Percentiles rank a stretch among this genome's conserved stretches.
Conservation (phyloP, 2,113 vertebrate genomes). For the Telmatochromis brachygnathus region DNA sequence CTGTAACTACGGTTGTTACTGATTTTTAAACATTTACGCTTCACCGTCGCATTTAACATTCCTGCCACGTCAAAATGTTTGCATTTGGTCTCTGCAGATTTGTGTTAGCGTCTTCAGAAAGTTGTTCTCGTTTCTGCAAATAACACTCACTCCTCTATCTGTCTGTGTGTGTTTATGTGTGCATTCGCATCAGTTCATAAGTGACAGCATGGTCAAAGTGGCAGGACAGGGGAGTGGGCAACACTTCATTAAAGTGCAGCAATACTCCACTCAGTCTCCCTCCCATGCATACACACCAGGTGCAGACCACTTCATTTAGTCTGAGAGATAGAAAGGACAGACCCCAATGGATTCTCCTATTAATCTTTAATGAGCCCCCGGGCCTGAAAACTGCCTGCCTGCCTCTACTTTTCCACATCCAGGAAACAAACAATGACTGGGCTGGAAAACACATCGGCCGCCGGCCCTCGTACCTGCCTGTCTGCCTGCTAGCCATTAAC, state of each 20-base stretch:
- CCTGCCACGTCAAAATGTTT: not conserved
- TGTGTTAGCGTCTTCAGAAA: not conserved
- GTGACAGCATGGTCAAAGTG: conserved; percentile 38
- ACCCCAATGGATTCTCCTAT: conserved; percentile 40
- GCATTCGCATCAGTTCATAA: not conserved
- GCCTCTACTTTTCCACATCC: conserved; percentile 22
- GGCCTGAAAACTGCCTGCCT: conserved; percentile 11
- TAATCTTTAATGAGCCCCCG: conserved; percentile 60
- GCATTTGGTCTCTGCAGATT: not conserved
- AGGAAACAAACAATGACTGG: conserved; percentile 57
- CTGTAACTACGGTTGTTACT: not conserved
- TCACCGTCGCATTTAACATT: not conserved
- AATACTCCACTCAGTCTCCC: not conserved
- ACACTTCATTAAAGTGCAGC: conserved; percentile 64
- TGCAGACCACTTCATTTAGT: conserved; percentile 58
- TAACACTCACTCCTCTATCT: not conserved
- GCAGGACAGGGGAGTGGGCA: conserved; percentile 22
- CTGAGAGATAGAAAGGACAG: conserved; percentile 38
- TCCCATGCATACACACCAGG: not conserved
- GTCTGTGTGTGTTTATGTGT: not conserved
- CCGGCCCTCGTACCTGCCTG: conserved; percentile 2
- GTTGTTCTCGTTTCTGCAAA: not conserved
- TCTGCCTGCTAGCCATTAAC: conserved; percentile 42
- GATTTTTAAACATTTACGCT: not conserved
- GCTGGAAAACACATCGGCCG: conserved; percentile 12